A percentile compares a stretch with the other conserved stretches of the same genome.
phyloP scores from a whole-genome alignment of 2,797 vertebrate genomes.

The Enoplosus armatus region DNA sequence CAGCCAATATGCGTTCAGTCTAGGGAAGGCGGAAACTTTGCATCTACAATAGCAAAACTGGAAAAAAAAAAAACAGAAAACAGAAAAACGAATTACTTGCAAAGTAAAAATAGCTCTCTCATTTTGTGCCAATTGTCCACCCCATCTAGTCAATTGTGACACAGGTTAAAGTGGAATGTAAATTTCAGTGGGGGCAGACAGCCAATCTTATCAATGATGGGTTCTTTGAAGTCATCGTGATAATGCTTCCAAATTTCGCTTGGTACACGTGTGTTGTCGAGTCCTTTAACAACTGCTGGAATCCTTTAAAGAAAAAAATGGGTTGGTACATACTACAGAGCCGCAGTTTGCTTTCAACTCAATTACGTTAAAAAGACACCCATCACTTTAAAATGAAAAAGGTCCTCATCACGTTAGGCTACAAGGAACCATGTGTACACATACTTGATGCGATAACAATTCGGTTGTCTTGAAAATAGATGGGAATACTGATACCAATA shows the following conservation, averaged over 20 bases:
- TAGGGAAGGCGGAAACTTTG: neutral
- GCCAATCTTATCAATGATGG: neutral
- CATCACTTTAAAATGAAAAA: neutral
- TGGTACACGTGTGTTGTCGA: too few relatives aligned
- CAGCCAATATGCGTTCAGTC: conserved; percentile 1
- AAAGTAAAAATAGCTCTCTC: neutral
- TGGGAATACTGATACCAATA: too few relatives aligned
- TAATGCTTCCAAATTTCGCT: neutral
- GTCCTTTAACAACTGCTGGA: neutral
- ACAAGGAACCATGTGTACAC: too few relatives aligned
- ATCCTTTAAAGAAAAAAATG: too few relatives aligned
- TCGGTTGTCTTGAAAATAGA: conserved; percentile 2
- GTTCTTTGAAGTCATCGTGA: neutral
- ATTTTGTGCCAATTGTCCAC: neutral
- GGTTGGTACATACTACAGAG: neutral
- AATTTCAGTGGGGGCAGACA: neutral
- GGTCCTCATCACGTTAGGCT: neutral
- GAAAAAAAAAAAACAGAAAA: neutral
- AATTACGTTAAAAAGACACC: neutral
- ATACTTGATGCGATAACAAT: neutral
- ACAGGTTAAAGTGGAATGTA: neutral
- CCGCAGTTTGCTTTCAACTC: neutral
- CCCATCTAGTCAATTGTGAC: neutral
- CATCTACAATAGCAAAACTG: neutral
- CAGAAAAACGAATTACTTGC: too few relatives aligned